Conservation (phyloP, 2,888 invertebrate species). For the Cheilosia urbana region DNA sequence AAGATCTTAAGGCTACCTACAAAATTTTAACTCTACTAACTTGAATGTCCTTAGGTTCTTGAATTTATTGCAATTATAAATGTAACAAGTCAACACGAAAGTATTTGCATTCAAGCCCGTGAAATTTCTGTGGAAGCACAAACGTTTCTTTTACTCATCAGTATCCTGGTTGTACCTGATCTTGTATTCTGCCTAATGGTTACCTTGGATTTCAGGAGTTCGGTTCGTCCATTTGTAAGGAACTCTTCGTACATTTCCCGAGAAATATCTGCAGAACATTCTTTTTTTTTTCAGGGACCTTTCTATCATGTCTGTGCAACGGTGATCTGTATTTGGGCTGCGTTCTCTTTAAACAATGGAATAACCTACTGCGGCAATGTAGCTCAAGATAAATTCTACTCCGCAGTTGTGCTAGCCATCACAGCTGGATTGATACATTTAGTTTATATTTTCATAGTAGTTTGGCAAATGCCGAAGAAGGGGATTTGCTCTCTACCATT, state of each 20-base stretch:
- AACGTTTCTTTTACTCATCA: conserved; percentile 9
- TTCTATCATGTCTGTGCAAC: conserved; percentile 50
- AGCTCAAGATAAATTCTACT: conserved; percentile 49
- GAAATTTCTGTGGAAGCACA: conserved; percentile 31
- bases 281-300: conserved; percentile 40
- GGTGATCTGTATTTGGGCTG: conserved; percentile 32
- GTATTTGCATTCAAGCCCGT: conserved; percentile 56
- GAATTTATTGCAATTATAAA: conserved; percentile 18
- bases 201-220: conserved; percentile 8
- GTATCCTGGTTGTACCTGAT: conserved; percentile 36
- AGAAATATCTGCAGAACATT: not conserved
- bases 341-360: conserved; percentile 16
- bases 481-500: not conserved
- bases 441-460: not conserved
- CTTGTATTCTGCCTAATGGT: conserved; percentile 14
- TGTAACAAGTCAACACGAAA: conserved; percentile 18
- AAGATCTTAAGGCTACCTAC: not conserved
- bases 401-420: conserved; percentile 37
- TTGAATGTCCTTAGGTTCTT: conserved; percentile 23
- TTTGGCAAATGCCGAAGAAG: conserved; percentile 33
- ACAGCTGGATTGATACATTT: conserved; percentile 54
- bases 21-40: not conserved
- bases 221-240: conserved; percentile 41
- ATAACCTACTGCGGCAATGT: conserved; percentile 75
- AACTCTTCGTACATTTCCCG: not conserved